phyloP scores from a whole-genome alignment of 2,888 invertebrate genomes.

The Leistus spinibarbis region DNA sequence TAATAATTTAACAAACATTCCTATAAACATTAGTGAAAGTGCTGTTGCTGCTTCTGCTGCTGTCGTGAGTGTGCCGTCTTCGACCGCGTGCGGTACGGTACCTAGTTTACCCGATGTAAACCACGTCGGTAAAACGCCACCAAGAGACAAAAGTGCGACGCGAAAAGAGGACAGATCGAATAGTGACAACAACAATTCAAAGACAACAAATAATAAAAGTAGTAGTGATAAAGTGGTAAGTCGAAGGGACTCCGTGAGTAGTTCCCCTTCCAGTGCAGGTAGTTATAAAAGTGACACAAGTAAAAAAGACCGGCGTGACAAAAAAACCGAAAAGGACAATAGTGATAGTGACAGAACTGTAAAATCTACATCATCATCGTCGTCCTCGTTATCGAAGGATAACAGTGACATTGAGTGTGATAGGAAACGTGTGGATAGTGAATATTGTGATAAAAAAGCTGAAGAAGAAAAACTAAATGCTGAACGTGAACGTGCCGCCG shows the following conservation, averaged over 20 bases:
- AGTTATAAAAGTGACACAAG: slow-evolving; percentile 51
- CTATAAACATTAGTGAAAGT: slow-evolving; percentile 44
- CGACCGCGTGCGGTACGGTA: slow-evolving; percentile 48
- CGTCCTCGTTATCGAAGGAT: slow-evolving; percentile 44
- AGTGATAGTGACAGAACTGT: slow-evolving; percentile 52
- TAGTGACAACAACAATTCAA: slow-evolving; percentile 41
- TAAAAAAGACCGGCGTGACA: slow-evolving; percentile 49
- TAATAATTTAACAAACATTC: slow-evolving; percentile 41
- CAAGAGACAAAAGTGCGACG: slow-evolving; percentile 45
- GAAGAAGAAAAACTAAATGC: slow-evolving; percentile 48
- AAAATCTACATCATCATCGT: slow-evolving; percentile 46
- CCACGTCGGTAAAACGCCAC: slow-evolving; percentile 43
- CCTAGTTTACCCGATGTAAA: slow-evolving; percentile 30
- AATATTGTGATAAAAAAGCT: slow-evolving; percentile 49
- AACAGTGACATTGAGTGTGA: slow-evolving; percentile 41
- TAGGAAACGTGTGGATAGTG: slow-evolving; percentile 49
- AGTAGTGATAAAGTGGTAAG: slow-evolving; percentile 47
- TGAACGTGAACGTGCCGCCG: slow-evolving; percentile 51
- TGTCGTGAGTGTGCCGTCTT: slow-evolving; percentile 45
- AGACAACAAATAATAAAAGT: slow-evolving; percentile 43
- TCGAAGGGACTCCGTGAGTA: slow-evolving; percentile 46
- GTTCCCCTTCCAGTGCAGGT: slow-evolving; percentile 42
- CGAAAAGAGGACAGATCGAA: slow-evolving; percentile 32
- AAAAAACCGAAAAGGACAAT: slow-evolving; percentile 48
- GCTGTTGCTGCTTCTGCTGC: slow-evolving; percentile 14